phyloP scores from a whole-genome alignment of 2,888 invertebrate genomes.

The Xanthia icteritia region DNA sequence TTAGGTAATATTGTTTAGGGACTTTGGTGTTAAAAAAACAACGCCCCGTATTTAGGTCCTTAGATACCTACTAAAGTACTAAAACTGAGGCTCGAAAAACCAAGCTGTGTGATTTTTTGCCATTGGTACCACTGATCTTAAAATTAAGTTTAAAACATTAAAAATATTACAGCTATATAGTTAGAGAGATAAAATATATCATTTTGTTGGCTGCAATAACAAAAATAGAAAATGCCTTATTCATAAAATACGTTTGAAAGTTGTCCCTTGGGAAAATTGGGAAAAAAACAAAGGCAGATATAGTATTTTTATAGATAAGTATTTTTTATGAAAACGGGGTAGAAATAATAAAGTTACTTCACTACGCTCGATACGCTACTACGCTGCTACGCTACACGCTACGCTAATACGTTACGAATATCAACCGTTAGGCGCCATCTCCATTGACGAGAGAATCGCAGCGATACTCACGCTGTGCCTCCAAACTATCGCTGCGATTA shows the following conservation, averaged over 20 bases:
- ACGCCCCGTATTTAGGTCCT: neutral
- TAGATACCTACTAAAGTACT: neutral
- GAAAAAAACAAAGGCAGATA: neutral
- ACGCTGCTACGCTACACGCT: too few species aligned
- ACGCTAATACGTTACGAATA: neutral
- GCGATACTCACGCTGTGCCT: too few species aligned
- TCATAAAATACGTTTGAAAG: neutral
- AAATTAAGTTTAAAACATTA: neutral
- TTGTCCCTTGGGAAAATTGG: too few species aligned
- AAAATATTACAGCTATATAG: neutral
- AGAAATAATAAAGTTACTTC: neutral
- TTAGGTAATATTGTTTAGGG: neutral
- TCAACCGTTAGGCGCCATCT: too few species aligned
- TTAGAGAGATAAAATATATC: neutral
- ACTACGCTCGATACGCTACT: too few species aligned
- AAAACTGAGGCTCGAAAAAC: neutral
- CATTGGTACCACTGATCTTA: too few species aligned
- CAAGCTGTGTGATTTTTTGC: neutral
- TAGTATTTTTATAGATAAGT: neutral
- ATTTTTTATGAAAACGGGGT: neutral
- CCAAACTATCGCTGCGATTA: too few species aligned
- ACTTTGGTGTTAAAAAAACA: neutral
- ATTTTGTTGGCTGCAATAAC: neutral
- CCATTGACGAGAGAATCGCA: too few species aligned
- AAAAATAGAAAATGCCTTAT: neutral